Conservation (phyloP, 2,797 vertebrate genomes). For the Rhyacichthys aspro region DNA sequence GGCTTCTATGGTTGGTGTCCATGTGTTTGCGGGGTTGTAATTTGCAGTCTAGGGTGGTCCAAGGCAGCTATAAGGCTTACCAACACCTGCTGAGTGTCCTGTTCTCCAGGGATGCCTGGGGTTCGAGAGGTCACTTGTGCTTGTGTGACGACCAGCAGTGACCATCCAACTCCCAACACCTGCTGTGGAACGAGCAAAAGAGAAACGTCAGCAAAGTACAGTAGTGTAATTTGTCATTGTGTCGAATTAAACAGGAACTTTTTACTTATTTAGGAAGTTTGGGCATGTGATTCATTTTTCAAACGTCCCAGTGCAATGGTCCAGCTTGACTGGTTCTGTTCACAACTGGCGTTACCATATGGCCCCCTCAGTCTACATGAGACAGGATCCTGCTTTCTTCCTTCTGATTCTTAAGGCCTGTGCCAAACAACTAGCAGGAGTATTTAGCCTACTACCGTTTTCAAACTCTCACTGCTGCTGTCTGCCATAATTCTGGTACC, state of each 20-base stretch:
- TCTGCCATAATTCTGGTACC: no score
- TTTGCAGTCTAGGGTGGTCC: constrained; percentile 48
- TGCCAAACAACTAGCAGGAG: no score
- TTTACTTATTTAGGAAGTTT: neutral
- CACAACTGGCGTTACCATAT: no score
- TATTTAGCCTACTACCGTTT: no score
- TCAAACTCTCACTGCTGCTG: no score
- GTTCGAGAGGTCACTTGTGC: constrained; percentile 54
- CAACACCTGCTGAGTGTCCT: constrained; percentile 54
- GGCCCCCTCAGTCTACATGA: no score
- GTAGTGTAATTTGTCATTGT: neutral
- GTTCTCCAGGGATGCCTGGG: constrained; percentile 41
- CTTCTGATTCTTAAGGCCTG: no score
- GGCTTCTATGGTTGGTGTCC: constrained; percentile 35
- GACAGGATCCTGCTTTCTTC: no score
- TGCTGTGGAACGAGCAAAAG: constrained; percentile 17
- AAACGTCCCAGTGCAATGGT: no score
- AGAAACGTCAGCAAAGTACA: constrained; percentile 27
- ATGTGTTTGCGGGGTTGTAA: constrained; percentile 32
- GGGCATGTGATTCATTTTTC: neutral
- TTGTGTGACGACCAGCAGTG: constrained; percentile 4
- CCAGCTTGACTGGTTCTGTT: no score
- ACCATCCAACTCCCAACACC: constrained; percentile 24
- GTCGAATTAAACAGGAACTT: neutral
- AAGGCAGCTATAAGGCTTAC: constrained; percentile 36